These are phyloP conservation scores for Acanthosepion lycidas DNA, from an alignment of 2,888 invertebrate genomes.

Conservation along the genomic window DNA sequence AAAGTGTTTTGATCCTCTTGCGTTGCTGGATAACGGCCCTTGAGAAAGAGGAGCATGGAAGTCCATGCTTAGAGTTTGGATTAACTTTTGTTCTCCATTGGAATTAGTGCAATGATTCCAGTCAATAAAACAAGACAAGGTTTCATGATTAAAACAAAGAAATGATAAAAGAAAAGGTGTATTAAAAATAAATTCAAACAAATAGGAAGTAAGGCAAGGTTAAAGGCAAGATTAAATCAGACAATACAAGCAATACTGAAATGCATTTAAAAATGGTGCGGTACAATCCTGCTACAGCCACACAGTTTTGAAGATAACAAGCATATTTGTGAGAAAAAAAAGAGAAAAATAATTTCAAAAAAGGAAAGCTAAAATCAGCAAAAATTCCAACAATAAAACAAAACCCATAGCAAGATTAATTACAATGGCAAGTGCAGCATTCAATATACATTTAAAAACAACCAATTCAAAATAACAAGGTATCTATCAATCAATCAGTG, in stretches of 20 bases:
- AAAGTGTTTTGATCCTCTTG: neutral
- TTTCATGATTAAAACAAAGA: neutral
- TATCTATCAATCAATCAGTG: neutral
- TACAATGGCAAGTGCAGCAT: neutral
- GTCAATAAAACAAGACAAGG: neutral
- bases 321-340: no score
- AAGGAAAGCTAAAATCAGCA: neutral
- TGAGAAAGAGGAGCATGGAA: neutral
- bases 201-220: accelerated
- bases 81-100: neutral
- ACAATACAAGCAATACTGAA: neutral
- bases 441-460: neutral
- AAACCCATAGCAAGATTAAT: neutral
- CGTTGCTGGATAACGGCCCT: neutral
- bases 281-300: no score
- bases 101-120: neutral
- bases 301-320: no score
- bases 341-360: no score
- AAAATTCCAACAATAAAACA: neutral
- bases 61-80: neutral
- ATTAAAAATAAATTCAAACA: neutral
- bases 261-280: neutral
- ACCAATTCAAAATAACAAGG: neutral
- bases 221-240: neutral
- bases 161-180: neutral